phyloP scores from a whole-genome alignment of 1,140 invertebrate species.

The Diabrotica virgifera region DNA sequence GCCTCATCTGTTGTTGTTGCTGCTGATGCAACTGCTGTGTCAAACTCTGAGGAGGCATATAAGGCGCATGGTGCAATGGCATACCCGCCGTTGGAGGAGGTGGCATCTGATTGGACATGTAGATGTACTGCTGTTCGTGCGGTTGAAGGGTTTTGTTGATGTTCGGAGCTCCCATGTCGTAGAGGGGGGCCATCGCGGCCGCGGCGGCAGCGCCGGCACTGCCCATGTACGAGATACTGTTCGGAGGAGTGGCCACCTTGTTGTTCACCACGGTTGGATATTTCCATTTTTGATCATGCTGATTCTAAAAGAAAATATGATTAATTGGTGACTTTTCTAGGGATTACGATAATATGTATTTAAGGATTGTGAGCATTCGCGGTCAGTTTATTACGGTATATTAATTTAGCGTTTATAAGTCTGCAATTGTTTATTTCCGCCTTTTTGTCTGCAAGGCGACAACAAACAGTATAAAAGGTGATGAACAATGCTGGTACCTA shows the following conservation, averaged over 20 bases:
- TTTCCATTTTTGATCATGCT: conserved; percentile 64
- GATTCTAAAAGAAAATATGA: conserved; percentile 57
- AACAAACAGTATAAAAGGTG: no score
- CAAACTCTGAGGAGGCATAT: conserved; percentile 51
- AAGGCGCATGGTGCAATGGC: conserved; percentile 46
- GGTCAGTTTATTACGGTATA: no score
- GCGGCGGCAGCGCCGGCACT: conserved; percentile 46
- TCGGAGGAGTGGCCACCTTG: conserved; percentile 55
- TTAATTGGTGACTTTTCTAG: no score
- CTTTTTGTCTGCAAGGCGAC: no score
- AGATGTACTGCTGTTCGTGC: conserved; percentile 64
- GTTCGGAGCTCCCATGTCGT: conserved; percentile 53
- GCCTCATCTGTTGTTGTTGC: conserved; percentile 50
- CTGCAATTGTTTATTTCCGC: no score
- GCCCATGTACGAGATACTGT: conserved; percentile 56
- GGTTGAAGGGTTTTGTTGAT: conserved; percentile 54
- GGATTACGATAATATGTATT: no score
- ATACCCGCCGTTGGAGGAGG: conserved; percentile 51
- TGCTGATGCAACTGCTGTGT: conserved; percentile 60
- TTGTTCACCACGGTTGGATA: conserved; percentile 44
- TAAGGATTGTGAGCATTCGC: no score
- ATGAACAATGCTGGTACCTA: no score
- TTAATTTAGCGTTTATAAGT: no score
- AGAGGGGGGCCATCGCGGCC: conserved; percentile 52
- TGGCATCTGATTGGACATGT: conserved; percentile 60